A percentile compares a stretch with the other conserved stretches of the same genome.
Evolutionary conservation across 2,113 vertebrate genomes (phyloP).

Genomic region (Gasterosteus nipponicus): DNA sequence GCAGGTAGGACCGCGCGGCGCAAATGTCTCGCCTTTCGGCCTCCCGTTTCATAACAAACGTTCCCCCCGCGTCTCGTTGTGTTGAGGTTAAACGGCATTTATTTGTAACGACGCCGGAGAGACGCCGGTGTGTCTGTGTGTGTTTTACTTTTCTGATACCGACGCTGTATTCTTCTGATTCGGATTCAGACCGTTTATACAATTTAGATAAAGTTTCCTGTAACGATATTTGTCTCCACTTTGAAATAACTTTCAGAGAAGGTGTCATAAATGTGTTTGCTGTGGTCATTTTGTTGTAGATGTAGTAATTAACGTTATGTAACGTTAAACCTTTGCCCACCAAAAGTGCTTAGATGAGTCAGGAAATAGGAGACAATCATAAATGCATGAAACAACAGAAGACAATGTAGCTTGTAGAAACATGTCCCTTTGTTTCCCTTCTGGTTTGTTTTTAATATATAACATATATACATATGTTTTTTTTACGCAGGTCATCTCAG

Average conservation of each 20-base stretch:
- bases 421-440: background rate
- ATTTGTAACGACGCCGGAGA: background rate
- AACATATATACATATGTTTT: background rate
- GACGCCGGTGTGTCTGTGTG: background rate
- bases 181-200: background rate
- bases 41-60: conserved; percentile 12
- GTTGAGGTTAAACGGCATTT: background rate
- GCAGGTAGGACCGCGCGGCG: conserved; percentile 54
- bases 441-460: background rate
- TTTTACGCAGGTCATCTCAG: background rate
- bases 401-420: background rate
- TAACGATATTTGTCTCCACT: background rate
- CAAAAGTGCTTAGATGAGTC: background rate
- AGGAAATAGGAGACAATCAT: background rate
- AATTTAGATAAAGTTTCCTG: background rate
- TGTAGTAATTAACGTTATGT: background rate
- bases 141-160: conserved; percentile 4
- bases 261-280: background rate
- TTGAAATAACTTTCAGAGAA: background rate
- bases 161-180: background rate
- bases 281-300: background rate
- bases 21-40: background rate
- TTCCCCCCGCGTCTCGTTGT: conserved; percentile 1
- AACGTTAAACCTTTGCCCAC: background rate
- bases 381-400: background rate